Evolutionary conservation across 2,888 invertebrate genomes (phyloP), one percentile per base, ranked within the genome.

Genomic region (Serripes groenlandicus): DNA sequence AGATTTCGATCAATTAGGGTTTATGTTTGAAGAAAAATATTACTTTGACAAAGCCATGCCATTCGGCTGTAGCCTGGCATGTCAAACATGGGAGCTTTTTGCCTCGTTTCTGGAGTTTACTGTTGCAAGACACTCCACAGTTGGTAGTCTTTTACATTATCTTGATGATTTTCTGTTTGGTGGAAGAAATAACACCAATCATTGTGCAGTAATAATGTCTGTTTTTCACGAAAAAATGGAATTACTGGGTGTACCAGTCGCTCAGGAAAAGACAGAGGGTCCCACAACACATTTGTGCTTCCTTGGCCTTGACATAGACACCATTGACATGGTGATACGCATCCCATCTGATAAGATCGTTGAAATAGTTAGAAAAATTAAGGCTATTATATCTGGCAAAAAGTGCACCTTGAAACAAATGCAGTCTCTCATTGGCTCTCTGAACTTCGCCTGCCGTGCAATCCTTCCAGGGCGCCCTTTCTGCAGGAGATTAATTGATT

Each of bases 101-200:
- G 35, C 77, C 0, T 18, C 30, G 21, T 78, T 75, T 35, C 28
- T 82, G 7, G 71, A 60, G 26, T 58, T 15, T 28, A 7, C 23
- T 28, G 58, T 80, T 18, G 66, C 28, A 32, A 4, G n/a, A 26
- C 56, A 70, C 23, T 30, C 66, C n/a, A 15, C 18, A 9, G 3
- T 15, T 28, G 11, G 26, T 0, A 64, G 64, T 15, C 32, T 81
- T 5, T 18, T 77, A 23, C 81, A 78, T 37, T 78, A 81, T 58
- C n/a, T 81, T 1, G 81, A 81, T 70, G 77, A 81, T 37, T 81
- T 80, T 34, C 34, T 81, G 3, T 54, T 70, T n/a, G 81, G 77
- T 1, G 81, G 81, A 0, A 35, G 58, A 69, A 21, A n/a, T 4
- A 52, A 66, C 4, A 32, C 76, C 21, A 35, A 34, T 28, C 26